Base-by-base conservation (phyloP, 2,888 invertebrate species). In the Caenorhabditis macrosperma region DNA sequence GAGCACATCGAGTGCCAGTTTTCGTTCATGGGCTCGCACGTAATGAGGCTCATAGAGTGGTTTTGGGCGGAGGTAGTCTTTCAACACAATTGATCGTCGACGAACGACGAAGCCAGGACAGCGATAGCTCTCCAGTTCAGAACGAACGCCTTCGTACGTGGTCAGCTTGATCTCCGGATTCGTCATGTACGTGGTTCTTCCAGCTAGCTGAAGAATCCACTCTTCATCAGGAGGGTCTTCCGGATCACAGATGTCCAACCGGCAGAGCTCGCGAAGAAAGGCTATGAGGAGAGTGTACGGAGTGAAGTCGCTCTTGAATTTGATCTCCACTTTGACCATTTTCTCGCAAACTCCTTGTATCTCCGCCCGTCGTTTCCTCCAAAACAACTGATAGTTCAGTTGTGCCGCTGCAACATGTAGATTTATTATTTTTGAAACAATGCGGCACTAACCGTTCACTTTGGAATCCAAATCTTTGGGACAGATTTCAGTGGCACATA, bases 181-280 rank as follows among this genome's bases (percentile, higher is more conserved):
- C 0, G 88, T 88, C 26, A 89, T 63, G 60, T 79, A 89, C 26
- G 82, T 83, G 10, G 82, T 84, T 63, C 83, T 63, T 6, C 89
- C 89, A 9, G 84, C 89, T 26, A 90, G 59, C 78, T 89, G 89
- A 5, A 89, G 78, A 7, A 89, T 71, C 64, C 83, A 90, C n/a
- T 80, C 83, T 22, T 83, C 84, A n/a, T 83, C 80, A 15, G 35
- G 10, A 9, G 85, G 72, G 41, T 80, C 69, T 17, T 82, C 82
- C 7, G 74, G 20, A 78, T 82, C 86, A 75, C 41, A 24, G 75
- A 78, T 22, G 20, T 69, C 66, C 10, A 76, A 7, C 1, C 54
- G 20, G 2, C 22, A 44, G 24, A 75, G 10, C 28, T 64, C 59
- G 0, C 46, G 9, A 0, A 82, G 33, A 0, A 76, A 71, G 22